Evolutionary conservation across 2,888 invertebrate genomes (phyloP).

Genomic region (Malacosoma neustria): DNA sequence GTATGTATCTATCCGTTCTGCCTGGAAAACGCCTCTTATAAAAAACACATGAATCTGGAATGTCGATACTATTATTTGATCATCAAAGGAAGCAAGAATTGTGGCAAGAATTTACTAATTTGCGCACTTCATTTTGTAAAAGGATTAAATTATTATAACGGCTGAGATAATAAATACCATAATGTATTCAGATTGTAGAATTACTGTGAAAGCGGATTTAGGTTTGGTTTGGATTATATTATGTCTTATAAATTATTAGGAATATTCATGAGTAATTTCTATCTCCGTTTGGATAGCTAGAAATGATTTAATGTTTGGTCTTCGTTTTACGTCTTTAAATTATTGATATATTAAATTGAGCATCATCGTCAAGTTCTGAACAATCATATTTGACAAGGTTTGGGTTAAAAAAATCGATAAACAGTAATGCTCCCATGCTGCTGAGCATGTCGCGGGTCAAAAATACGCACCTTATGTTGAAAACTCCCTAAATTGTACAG

Average conservation of each 20-base stretch:
- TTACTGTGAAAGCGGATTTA: constrained; percentile 1
- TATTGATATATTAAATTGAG: too few relatives aligned
- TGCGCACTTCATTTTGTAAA: background rate
- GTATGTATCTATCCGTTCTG: too few relatives aligned
- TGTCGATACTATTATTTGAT: too few relatives aligned
- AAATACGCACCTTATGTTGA: too few relatives aligned
- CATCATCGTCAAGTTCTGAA: too few relatives aligned
- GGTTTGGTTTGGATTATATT: background rate
- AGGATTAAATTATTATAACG: background rate
- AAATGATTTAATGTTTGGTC: background rate
- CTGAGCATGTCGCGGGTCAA: too few relatives aligned
- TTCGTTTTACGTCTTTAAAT: background rate
- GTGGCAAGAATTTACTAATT: background rate
- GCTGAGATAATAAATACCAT: constrained; percentile 3
- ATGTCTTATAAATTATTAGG: background rate
- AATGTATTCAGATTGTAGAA: constrained; percentile 4
- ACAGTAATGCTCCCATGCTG: too few relatives aligned
- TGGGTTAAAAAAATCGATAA: too few relatives aligned
- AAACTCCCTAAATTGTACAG: too few relatives aligned
- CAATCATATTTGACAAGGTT: too few relatives aligned
- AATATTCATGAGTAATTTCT: background rate
- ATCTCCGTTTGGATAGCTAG: background rate
- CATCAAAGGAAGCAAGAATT: background rate
- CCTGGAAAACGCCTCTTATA: too few relatives aligned
- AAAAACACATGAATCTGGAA: too few relatives aligned